Conservation (phyloP, 2,113 vertebrate genomes). For the Coregonus clupeaformis region DNA sequence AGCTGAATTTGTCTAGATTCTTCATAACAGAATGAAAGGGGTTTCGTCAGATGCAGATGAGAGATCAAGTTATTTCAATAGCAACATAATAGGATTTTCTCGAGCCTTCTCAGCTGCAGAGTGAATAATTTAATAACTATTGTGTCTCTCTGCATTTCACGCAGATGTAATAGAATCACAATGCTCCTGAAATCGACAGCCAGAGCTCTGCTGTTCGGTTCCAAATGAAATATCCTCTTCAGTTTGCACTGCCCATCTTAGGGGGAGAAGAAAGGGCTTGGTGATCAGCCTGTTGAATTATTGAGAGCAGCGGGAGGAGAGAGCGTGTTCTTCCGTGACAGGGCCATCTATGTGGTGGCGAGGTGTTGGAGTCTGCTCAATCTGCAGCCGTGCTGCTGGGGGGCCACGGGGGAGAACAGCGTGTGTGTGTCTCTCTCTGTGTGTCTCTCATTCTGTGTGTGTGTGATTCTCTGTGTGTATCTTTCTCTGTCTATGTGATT, state of each 20-base stretch:
- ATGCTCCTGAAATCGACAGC: too few relatives aligned
- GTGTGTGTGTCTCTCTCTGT: neutral
- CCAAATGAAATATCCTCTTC: too few relatives aligned
- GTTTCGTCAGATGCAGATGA: neutral
- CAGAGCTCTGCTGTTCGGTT: too few relatives aligned
- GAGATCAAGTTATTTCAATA: conserved; percentile 32
- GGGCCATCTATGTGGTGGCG: neutral
- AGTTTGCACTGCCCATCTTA: neutral
- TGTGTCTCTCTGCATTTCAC: conserved; percentile 39
- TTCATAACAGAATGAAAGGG: neutral
- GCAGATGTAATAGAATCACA: too few relatives aligned
- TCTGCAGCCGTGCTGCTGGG: neutral
- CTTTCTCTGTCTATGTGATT: conserved; percentile 14
- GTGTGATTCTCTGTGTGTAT: neutral
- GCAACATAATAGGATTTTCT: conserved; percentile 42
- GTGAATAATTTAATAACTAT: conserved; percentile 45
- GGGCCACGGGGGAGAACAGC: neutral
- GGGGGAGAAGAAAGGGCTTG: neutral
- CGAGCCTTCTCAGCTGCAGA: conserved; percentile 19
- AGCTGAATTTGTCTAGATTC: neutral
- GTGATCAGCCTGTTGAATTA: conserved; percentile 31
- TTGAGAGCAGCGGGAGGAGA: neutral
- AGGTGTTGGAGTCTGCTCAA: neutral
- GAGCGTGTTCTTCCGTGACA: neutral
- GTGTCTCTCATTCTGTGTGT: neutral